A percentile compares a stretch with the other conserved stretches of the same genome.
Evolutionary conservation across 2,797 vertebrate species (phyloP).

Genomic region (Amblyraja radiata): DNA sequence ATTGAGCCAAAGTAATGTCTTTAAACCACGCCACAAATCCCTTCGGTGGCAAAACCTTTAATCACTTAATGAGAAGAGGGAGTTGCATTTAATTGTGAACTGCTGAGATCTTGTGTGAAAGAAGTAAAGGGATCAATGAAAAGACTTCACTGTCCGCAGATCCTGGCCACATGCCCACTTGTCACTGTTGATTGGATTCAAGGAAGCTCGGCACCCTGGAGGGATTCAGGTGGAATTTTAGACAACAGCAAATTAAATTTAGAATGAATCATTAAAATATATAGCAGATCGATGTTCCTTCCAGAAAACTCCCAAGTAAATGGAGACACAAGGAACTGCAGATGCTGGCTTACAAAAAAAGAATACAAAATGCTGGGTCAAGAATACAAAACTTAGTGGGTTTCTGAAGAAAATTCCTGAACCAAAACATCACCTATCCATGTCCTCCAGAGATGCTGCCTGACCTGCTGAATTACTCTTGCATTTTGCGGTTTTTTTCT

Average conservation of each 20-base stretch:
- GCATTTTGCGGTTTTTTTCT: background rate
- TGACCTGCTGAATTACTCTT: too few relatives aligned
- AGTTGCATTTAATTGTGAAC: constrained; percentile 6
- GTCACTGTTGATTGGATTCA: background rate
- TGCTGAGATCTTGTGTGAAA: background rate
- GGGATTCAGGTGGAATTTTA: background rate
- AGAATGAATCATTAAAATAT: background rate
- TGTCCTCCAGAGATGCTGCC: too few relatives aligned
- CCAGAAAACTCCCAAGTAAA: too few relatives aligned
- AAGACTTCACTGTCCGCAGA: background rate
- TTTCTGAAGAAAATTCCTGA: too few relatives aligned
- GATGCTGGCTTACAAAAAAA: too few relatives aligned
- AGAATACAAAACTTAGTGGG: too few relatives aligned
- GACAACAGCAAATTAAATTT: background rate
- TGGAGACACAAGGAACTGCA: too few relatives aligned
- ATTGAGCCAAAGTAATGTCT: background rate
- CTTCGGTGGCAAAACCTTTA: constrained; percentile 7
- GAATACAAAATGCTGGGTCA: too few relatives aligned
- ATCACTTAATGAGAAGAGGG: background rate
- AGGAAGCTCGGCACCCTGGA: background rate
- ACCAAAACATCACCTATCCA: too few relatives aligned
- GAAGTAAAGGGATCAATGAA: background rate
- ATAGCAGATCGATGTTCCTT: background rate
- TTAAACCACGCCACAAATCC: background rate
- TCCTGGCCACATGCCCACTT: background rate